Evolutionary conservation across 1,140 invertebrate genomes (phyloP).

Genomic region (Sarcophaga bullata): DNA sequence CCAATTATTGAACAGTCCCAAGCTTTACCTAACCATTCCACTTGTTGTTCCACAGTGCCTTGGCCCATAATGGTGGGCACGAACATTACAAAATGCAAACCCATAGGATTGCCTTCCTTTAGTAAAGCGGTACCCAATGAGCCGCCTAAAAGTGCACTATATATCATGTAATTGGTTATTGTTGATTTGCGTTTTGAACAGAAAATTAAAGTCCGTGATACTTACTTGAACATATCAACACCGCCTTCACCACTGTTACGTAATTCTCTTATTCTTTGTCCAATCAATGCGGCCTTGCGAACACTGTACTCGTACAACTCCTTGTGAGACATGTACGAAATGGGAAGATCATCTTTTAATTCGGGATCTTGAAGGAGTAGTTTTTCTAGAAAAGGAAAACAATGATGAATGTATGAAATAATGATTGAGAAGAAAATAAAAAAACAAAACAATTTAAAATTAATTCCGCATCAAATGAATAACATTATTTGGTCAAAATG

Average conservation of each 20-base stretch:
- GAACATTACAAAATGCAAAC: constrained; percentile 92
- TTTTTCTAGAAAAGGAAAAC: constrained; percentile 77
- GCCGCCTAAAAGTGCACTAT: constrained; percentile 79
- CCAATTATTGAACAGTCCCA: constrained; percentile 87
- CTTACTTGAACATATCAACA: constrained; percentile 75
- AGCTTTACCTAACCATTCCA: constrained; percentile 83
- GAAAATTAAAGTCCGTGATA: not conserved
- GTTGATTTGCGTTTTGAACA: not conserved
- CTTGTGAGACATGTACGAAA: constrained; percentile 85
- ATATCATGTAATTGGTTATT: not conserved
- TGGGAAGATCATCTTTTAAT: constrained; percentile 75
- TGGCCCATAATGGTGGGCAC: constrained; percentile 88
- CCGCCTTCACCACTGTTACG: constrained; percentile 75
- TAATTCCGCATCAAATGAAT: too few relatives aligned
- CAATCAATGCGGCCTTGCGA: constrained; percentile 77
- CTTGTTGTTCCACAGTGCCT: constrained; percentile 85
- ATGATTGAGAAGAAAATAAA: too few relatives aligned
- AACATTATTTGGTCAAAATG: too few relatives aligned
- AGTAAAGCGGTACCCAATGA: constrained; percentile 80
- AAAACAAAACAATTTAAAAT: too few relatives aligned
- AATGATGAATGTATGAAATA: too few relatives aligned
- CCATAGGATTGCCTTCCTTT: constrained; percentile 83
- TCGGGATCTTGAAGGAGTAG: constrained; percentile 79
- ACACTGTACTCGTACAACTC: constrained; percentile 86
- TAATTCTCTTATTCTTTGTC: constrained; percentile 77